These are phyloP conservation scores for Ammodytes dubius DNA, from an alignment of 2,113 vertebrate genomes.

Conservation along the genomic window DNA sequence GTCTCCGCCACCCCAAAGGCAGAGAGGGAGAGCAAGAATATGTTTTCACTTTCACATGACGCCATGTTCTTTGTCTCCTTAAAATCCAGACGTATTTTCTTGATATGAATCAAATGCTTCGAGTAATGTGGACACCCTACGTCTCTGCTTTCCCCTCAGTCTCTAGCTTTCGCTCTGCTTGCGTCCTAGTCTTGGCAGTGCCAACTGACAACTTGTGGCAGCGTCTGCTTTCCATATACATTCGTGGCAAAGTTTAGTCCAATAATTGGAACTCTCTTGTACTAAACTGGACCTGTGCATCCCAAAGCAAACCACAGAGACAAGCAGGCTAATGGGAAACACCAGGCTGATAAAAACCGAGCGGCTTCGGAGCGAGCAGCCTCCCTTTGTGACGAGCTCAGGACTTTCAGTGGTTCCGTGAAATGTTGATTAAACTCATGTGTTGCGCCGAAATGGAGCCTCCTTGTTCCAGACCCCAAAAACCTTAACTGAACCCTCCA, in stretches of 20 bases:
- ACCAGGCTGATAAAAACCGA: slow-evolving; percentile 75
- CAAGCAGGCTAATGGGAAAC: slow-evolving; percentile 78
- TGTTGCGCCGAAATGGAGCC: slow-evolving; percentile 70
- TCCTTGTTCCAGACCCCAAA: slow-evolving; percentile 73
- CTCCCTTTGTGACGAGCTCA: slow-evolving; percentile 63
- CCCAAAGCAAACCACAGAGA: slow-evolving; percentile 71
- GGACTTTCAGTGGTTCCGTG: slow-evolving; percentile 69
- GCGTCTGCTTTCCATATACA: slow-evolving; percentile 73
- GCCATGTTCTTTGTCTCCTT: slow-evolving; percentile 71
- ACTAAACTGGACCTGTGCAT: slow-evolving; percentile 74
- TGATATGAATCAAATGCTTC: slow-evolving; percentile 76
- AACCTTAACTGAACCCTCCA: slow-evolving; percentile 78
- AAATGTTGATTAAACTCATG: slow-evolving; percentile 83
- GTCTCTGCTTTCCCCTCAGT: slow-evolving; percentile 41
- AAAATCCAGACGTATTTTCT: slow-evolving; percentile 65
- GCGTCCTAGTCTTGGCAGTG: slow-evolving; percentile 53
- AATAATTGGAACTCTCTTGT: slow-evolving; percentile 74
- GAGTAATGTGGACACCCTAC: slow-evolving; percentile 54
- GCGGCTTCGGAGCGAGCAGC: slow-evolving; percentile 53
- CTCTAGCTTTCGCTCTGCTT: slow-evolving; percentile 31
- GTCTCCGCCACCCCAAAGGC: slow-evolving; percentile 65
- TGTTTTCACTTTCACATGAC: slow-evolving; percentile 78
- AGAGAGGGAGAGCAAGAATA: slow-evolving; percentile 60
- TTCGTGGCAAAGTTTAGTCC: slow-evolving; percentile 68
- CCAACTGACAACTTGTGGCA: slow-evolving; percentile 69